Percentiles rank a stretch among this genome's conserved stretches.
phyloP scores from a whole-genome alignment of 64 coral and sea anemone genomes.

The Montipora cactus region DNA sequence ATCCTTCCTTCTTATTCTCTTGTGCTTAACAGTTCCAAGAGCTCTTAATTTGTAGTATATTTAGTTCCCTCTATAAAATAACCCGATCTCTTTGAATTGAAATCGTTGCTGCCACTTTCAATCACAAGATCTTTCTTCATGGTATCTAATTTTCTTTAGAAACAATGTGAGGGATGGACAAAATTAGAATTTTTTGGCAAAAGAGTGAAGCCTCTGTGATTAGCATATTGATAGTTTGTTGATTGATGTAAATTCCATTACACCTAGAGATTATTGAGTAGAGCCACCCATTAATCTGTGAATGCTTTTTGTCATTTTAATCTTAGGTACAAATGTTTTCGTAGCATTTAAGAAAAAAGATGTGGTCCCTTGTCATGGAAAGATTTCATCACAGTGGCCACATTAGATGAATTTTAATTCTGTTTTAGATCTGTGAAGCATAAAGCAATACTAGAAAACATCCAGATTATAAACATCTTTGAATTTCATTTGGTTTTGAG shows the following conservation, averaged over 20 bases:
- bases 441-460: conserved; percentile 39
- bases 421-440: conserved; percentile 26
- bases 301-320: background rate
- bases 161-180: background rate
- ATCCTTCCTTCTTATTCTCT: background rate
- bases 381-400: background rate
- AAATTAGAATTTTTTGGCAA: background rate
- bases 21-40: background rate
- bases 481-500: background rate
- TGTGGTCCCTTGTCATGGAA: background rate
- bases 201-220: background rate
- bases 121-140: background rate
- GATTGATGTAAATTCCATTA: conserved; percentile 36
- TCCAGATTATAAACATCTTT: conserved; percentile 7
- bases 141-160: background rate
- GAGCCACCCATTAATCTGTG: background rate
- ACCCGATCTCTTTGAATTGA: background rate
- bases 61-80: background rate
- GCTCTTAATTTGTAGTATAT: background rate
- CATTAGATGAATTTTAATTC: conserved; percentile 18
- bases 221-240: conserved; percentile 21
- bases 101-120: background rate
- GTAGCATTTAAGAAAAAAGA: background rate
- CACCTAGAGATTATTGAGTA: background rate
- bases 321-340: background rate